Evolutionary conservation across 1,140 invertebrate genomes (phyloP).

Genomic region (Leucophenga varia): DNA sequence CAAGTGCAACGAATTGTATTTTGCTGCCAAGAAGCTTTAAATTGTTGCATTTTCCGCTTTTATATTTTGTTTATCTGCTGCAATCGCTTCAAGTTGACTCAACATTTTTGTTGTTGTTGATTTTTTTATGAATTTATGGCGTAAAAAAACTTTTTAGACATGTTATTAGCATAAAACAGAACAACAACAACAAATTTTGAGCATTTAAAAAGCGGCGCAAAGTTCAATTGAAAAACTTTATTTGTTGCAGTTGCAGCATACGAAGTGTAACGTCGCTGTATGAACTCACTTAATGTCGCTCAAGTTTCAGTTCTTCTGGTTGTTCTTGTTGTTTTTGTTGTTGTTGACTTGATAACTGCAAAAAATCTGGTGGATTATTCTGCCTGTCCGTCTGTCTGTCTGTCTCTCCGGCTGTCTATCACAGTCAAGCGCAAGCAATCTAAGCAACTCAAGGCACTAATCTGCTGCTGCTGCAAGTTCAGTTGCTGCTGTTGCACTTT

Average conservation of each 20-base stretch:
- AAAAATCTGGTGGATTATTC: no score
- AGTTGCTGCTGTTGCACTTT: slow-evolving; percentile 2
- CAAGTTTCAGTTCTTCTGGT: no score
- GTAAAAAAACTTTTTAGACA: no score
- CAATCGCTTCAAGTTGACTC: slow-evolving; percentile 20
- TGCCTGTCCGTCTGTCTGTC: slow-evolving; percentile 9
- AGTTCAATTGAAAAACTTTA: slow-evolving; percentile 32
- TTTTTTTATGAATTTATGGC: no score
- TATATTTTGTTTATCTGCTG: no score
- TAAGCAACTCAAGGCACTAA: no score
- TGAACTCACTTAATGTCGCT: no score
- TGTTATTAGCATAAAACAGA: background rate
- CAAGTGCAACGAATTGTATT: no score
- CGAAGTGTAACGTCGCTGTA: no score
- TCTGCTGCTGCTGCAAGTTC: no score
- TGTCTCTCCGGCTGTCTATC: background rate
- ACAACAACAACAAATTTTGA: slow-evolving; percentile 7
- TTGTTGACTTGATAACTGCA: background rate
- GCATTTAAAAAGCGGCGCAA: no score
- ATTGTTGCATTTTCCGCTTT: slow-evolving; percentile 33
- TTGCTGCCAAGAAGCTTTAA: slow-evolving; percentile 24
- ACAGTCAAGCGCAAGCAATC: slow-evolving; percentile 19
- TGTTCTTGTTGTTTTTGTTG: slow-evolving; percentile 3
- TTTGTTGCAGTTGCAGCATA: no score
- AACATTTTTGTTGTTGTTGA: slow-evolving; percentile 20